Evolutionary conservation across 2,888 invertebrate species (phyloP), one percentile per base, ranked within the genome.

Genomic region (Xanthia icteritia): DNA sequence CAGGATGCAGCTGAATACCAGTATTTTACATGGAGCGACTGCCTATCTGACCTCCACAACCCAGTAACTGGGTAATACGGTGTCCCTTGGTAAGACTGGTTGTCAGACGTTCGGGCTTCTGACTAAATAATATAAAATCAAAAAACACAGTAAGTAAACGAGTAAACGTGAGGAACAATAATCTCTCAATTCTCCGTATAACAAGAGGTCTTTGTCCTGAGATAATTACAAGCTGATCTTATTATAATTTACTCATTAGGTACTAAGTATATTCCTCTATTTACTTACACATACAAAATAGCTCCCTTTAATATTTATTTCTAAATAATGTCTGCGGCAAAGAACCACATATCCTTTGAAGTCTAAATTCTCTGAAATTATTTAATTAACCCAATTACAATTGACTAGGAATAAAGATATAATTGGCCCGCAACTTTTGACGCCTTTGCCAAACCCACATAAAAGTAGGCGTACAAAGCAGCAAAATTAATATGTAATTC

Each of bases 331-430:
- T 83, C 54, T 72, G 51, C 15, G 71, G 61, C 66, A 71, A 67
- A 69, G 45, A 81, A 60, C 85, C 82, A 81, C 81, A 71, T 17
- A 27, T 27, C 31, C 73, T 86, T 77, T 86, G 81, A 86, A 79
- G 64, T 60, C 20, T 51, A 58, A 73, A 48, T 73, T 84, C 61
- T 71, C 31, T 74, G 73, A 80, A 84, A 75, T 83, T 39, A 77
- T 77, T 81, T 63, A 85, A 84, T 73, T 73, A 84, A 73, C 61
- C 65, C 60, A 66, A 79, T 79, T 60, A 79, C 39, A 64, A 68
- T 60, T 64, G 9, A 58, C 39, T 63, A 17, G 42, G 39, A 81
- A 63, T 70, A 61, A 66, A 79, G 51, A 56, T 68, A 60, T 80
- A 81, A 79, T 83, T 78, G 58, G 45, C 39, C 39, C 31, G 45